Evolutionary conservation across 92 coral and sea anemone species (phyloP).

Genomic region (Muricea muricata): DNA sequence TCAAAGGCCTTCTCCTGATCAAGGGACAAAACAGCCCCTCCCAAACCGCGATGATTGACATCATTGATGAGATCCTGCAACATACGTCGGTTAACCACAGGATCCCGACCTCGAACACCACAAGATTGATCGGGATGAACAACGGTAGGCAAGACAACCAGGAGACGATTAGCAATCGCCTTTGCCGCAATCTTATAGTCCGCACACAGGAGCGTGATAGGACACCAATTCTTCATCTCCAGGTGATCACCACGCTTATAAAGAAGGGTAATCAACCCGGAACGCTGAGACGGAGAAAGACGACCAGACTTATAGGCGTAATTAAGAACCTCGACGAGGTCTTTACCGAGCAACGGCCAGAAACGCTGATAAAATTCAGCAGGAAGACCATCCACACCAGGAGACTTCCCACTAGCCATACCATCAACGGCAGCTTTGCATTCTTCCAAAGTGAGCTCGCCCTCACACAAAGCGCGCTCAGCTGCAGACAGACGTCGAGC

Average conservation of each 20-base stretch:
- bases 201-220: conserved; percentile 46
- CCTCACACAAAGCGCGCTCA: conserved; percentile 27
- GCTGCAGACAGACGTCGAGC: not conserved
- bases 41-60: not conserved
- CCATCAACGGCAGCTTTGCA: conserved; percentile 21
- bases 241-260: too few species aligned
- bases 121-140: conserved; percentile 46
- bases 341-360: conserved; percentile 24
- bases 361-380: conserved; percentile 47
- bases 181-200: conserved; percentile 52
- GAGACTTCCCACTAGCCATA: conserved; percentile 37
- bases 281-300: conserved; percentile 22
- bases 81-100: not conserved
- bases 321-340: conserved; percentile 26
- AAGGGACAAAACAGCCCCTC: not conserved
- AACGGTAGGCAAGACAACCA: conserved; percentile 26
- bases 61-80: not conserved
- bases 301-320: not conserved
- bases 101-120: conserved; percentile 37
- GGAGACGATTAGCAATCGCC: conserved; percentile 46
- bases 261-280: too few species aligned
- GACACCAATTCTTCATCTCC: too few species aligned
- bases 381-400: conserved; percentile 51
- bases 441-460: conserved; percentile 13
- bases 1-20: conserved; percentile 17